Base-by-base conservation (phyloP, 1,140 invertebrate species). In the Patella vulgata region DNA sequence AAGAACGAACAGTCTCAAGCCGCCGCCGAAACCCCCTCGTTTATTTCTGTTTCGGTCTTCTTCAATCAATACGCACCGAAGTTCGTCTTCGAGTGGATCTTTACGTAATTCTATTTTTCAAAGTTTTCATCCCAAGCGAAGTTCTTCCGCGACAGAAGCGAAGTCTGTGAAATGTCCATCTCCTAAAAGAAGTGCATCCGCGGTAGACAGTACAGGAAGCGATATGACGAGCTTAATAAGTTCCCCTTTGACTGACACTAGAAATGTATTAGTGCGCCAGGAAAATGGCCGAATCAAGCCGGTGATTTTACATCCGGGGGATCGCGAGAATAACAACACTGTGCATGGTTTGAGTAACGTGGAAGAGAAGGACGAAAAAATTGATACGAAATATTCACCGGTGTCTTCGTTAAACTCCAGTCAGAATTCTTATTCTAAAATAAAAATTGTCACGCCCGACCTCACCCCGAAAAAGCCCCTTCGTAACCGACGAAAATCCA, bases 11-110 rank as follows among this genome's bases (percentile, higher is more conserved):
- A 75, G 70, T 53, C 54, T 73, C 46, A 75, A 72, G 59, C 74
- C 78, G 3, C 78, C 78, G 0, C 74, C 73, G 2, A 78, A 78
- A 58, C 78, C 78, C 19, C 78, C 78, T 1, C 42, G 78, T 17
- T 51, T 75, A 2, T 78, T 78, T 50, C 59, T 78, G 11, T 70
- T 77, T 61, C 66, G 76, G n/a, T 77, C 69, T n/a, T 70, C 66
- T 12, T 72, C 70, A 6, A 70, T 74, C n/a, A 71, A 69, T 51
- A 71, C 68, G n/a, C 66, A 62, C 1, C 53, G 66, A 12, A 68
- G 63, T 31, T 74, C 68, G 9, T 23, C 65, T 31, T 55, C 60
- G 9, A 63, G 61, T 19, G 58, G 47, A 33, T 64, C 66, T 0
- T 60, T 65, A 9, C 44, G 74, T 23, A 76, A 74, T 46, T 74